Evolutionary conservation across 2,888 invertebrate genomes (phyloP).

Genomic region (Tinea pellionella): DNA sequence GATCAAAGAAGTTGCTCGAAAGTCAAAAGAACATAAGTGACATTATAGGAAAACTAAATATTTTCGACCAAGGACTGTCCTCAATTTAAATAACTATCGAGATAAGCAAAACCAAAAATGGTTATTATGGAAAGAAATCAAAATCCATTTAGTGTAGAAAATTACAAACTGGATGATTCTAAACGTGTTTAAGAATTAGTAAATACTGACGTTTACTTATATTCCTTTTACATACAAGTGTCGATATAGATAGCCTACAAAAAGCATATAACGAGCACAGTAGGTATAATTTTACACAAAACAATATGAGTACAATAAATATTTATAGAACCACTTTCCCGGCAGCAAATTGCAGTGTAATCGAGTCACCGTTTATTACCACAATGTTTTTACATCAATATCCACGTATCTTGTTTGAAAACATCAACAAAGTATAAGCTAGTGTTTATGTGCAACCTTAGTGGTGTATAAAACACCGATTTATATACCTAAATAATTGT

Average conservation of each 20-base stretch:
- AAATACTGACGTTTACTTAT: no score
- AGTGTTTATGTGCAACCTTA: slow-evolving; percentile 36
- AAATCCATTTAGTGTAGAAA: no score
- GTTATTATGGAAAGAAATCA: no score
- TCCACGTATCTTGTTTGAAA: slow-evolving; percentile 20
- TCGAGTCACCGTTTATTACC: slow-evolving; percentile 50
- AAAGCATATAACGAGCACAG: not conserved
- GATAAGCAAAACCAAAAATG: no score
- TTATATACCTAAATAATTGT: slow-evolving; percentile 42
- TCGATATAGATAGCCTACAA: not conserved
- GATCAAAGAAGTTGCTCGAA: not conserved
- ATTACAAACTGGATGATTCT: no score
- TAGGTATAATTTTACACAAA: slow-evolving; percentile 13
- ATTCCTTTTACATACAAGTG: no score
- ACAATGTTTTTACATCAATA: slow-evolving; percentile 45
- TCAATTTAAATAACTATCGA: no score
- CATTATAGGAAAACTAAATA: no score
- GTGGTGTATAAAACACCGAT: slow-evolving; percentile 48
- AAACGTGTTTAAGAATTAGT: no score
- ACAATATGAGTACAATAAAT: slow-evolving; percentile 44
- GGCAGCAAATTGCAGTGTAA: slow-evolving; percentile 57
- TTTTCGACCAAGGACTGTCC: no score
- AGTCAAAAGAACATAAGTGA: no score
- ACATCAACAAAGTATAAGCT: slow-evolving; percentile 34
- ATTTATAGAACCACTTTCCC: slow-evolving; percentile 58